Evolutionary conservation across 1,140 invertebrate species (phyloP).

Genomic region (Hyphantria cunea): DNA sequence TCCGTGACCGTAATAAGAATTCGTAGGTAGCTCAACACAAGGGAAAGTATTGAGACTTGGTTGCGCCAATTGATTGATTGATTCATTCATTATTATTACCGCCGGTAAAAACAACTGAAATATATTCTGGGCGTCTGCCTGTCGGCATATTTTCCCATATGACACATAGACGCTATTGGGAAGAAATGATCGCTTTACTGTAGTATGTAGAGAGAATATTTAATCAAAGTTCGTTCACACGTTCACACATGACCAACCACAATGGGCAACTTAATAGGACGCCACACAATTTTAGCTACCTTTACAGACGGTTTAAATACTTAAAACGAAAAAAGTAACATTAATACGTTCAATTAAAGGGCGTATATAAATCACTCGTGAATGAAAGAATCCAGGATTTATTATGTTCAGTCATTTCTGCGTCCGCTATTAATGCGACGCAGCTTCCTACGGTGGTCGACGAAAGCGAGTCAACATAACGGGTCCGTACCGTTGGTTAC

Average conservation of each 20-base stretch:
- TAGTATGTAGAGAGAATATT: neutral
- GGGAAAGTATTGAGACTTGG: neutral
- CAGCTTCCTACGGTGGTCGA: conserved; percentile 21
- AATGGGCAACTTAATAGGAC: neutral
- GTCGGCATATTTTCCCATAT: conserved; percentile 30
- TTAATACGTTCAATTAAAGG: conserved; percentile 27
- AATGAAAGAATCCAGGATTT: conserved; percentile 30
- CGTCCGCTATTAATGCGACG: conserved; percentile 22
- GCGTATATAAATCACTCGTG: conserved; percentile 29
- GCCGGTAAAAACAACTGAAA: conserved; percentile 21
- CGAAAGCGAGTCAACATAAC: conserved; percentile 19
- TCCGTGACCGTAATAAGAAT: conserved; percentile 24
- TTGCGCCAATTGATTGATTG: conserved; percentile 22
- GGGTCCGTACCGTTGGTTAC: conserved; percentile 32
- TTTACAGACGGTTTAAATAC: conserved; percentile 22
- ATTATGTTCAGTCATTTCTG: conserved; percentile 29
- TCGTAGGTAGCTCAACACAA: conserved; percentile 1
- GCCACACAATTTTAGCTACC: conserved; percentile 3
- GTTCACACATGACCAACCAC: neutral
- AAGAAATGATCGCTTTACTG: neutral
- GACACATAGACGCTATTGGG: conserved; percentile 12
- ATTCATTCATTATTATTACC: conserved; percentile 30
- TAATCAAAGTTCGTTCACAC: too few relatives aligned
- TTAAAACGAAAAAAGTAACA: conserved; percentile 21
- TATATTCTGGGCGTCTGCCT: conserved; percentile 26